A percentile compares a stretch with the other conserved stretches of the same genome.
Conservation (phyloP, 2,888 invertebrate species). For the Acronicta psi region DNA sequence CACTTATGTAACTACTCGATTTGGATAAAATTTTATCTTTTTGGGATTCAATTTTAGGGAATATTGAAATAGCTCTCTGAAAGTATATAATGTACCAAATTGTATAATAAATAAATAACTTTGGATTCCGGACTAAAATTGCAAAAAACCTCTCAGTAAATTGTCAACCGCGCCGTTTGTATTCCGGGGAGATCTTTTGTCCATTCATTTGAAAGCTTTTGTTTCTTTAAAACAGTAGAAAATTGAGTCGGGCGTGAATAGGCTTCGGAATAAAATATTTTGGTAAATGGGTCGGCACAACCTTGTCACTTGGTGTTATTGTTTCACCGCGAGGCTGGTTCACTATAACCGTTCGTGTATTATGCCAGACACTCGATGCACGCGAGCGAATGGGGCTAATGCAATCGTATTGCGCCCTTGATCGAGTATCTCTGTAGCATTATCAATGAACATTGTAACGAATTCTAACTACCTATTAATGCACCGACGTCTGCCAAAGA, state of each 20-base stretch:
- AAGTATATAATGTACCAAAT: slow-evolving; percentile 48
- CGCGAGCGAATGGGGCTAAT: slow-evolving; percentile 64
- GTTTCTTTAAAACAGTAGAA: slow-evolving; percentile 42
- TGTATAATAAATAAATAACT: slow-evolving; percentile 30
- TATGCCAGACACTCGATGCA: slow-evolving; percentile 45
- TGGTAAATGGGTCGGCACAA: slow-evolving; percentile 51
- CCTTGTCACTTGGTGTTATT: slow-evolving; percentile 41
- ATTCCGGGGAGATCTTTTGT: slow-evolving; percentile 19
- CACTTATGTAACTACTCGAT: slow-evolving; percentile 84
- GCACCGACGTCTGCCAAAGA: slow-evolving; percentile 23
- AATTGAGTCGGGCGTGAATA: slow-evolving; percentile 35
- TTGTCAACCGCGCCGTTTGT: slow-evolving; percentile 15
- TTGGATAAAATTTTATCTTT: slow-evolving; percentile 70
- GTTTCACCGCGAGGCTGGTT: slow-evolving; percentile 19
- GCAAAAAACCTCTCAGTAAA: slow-evolving; percentile 13
- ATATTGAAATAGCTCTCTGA: slow-evolving; percentile 64
- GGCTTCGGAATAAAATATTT: slow-evolving; percentile 42
- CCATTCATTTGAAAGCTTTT: slow-evolving; percentile 46
- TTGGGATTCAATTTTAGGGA: slow-evolving; percentile 67
- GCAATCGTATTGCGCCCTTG: slow-evolving; percentile 65
- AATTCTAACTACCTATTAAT: slow-evolving; percentile 26
- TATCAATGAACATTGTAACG: slow-evolving; percentile 62
- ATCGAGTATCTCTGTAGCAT: slow-evolving; percentile 59
- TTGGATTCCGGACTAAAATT: slow-evolving; percentile 21
- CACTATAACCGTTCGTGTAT: slow-evolving; percentile 24